phyloP scores from a whole-genome alignment of 2,797 vertebrate species.

The Sitta carolinensis region DNA sequence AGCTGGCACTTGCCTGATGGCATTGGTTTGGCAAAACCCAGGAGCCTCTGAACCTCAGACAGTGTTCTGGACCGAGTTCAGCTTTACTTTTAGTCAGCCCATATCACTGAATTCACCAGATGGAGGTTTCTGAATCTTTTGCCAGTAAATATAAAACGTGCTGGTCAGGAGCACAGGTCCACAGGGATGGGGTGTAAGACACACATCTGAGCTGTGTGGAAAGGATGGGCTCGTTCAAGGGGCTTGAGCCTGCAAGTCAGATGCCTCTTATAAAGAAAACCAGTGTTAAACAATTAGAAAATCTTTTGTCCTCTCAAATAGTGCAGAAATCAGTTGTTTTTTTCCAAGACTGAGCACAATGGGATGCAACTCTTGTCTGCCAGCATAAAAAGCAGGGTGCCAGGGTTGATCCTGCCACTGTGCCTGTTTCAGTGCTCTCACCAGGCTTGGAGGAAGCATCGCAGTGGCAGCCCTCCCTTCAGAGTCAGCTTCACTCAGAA shows the following conservation, averaged over 20 bases:
- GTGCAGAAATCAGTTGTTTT: not conserved
- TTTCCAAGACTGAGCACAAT: not conserved
- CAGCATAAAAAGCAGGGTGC: not conserved
- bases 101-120: not conserved
- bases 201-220: accelerated
- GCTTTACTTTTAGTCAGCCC: not conserved
- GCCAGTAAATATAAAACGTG: not conserved
- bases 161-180: not conserved
- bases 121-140: not conserved
- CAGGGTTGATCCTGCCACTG: not conserved
- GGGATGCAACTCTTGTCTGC: not conserved
- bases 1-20: not conserved
- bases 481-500: not conserved
- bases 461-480: not conserved
- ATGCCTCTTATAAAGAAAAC: not conserved
- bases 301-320: not conserved
- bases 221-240: not conserved
- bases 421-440: accelerated
- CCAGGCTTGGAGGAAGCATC: not conserved
- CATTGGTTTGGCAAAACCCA: not conserved
- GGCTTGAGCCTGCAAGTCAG: not conserved
- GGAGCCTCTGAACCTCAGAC: not conserved
- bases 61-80: not conserved
- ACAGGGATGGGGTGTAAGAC: not conserved
- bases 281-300: not conserved